Base-by-base conservation (phyloP, 2,113 vertebrate genomes). In the Zosterops hypoxanthus region DNA sequence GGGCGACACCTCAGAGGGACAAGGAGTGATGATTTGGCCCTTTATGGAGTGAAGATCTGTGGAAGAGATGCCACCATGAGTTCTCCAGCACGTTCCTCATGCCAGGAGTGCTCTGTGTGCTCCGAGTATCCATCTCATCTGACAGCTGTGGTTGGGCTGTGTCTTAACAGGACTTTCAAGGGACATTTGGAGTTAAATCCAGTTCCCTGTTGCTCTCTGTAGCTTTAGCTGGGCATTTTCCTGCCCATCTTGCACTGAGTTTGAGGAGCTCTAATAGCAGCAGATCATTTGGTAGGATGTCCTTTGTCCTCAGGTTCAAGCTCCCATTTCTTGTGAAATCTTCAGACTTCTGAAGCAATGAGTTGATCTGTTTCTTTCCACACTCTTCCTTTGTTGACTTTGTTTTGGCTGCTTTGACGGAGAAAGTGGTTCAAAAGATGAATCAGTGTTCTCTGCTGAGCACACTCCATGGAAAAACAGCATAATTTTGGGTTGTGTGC, bases 371-470 rank as follows among this genome's bases (percentile, higher is more conserved):
- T 82, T 82, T 91, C 57, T 82, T 94, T 63, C 94, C 75, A 76
- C 14, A 3, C 20, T 91, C 41, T 64, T 72, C 33, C 78, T 71
- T 84, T 65, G 33, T 77, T 76, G 53, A 44, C 61, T 84, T 75
- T 33, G 59, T 73, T 94, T 93, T 93, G 95, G 92, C 79, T 86
- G 56, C 46, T 83, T 77, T 70, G 59, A 46, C 26, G 94, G 96
- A 95, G 92, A 93, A 97, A 92, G 75, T 88, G 71, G 47, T 70
- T 96, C 80, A 93, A 34, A 15, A 12, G 50, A 90, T 82, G 94
- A 95, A 59, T 95, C 88, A 61, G 4, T 83, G 63, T 73, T 93
- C 29, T 17, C 39, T 86, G 68, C 50, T 86, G 82, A 88, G 3
- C n/a, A 33, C 16, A 21, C 42, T 34, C 10, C 29, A 18, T 83